Conservation (phyloP, 2,797 vertebrate species). For the Ctenopoma kingsleyae region DNA sequence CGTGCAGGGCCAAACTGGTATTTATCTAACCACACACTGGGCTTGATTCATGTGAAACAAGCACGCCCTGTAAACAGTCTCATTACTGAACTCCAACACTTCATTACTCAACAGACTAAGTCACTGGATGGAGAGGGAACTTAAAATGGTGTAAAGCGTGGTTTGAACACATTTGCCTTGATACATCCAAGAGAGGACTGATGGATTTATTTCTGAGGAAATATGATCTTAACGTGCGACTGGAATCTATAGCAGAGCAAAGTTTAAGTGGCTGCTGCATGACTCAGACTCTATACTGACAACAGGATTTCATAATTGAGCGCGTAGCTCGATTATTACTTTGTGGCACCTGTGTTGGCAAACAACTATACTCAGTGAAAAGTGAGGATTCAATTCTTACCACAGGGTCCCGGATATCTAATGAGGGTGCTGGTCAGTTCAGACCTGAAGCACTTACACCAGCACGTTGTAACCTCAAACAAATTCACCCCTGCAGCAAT, state of each 20-base stretch:
- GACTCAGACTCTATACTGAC: conserved; percentile 38
- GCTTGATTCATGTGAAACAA: conserved; percentile 88
- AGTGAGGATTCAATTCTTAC: conserved; percentile 37
- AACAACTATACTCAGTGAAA: conserved; percentile 22
- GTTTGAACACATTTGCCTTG: conserved; percentile 69
- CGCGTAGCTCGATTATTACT: conserved; percentile 33
- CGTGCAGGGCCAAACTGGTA: conserved; percentile 81
- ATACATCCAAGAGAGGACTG: conserved; percentile 50
- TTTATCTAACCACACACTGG: conserved; percentile 89
- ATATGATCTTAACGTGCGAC: conserved; percentile 49
- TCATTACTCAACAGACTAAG: conserved; percentile 84
- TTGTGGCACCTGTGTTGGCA: conserved; percentile 12
- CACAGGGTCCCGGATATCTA: conserved; percentile 39
- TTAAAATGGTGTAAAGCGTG: conserved; percentile 67
- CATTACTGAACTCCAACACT: conserved; percentile 86
- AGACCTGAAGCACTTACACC: conserved; percentile 52
- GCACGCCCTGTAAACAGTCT: conserved; percentile 87
- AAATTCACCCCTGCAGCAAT: conserved; percentile 60
- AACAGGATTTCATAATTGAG: conserved; percentile 36
- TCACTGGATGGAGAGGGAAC: conserved; percentile 70
- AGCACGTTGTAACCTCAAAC: conserved; percentile 38
- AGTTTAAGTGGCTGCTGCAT: conserved; percentile 37
- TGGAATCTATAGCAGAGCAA: conserved; percentile 49
- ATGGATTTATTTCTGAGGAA: conserved; percentile 76
- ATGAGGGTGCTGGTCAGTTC: conserved; percentile 39